Conservation (phyloP, 2,888 invertebrate species). For the Sinohyriopsis cumingii region DNA sequence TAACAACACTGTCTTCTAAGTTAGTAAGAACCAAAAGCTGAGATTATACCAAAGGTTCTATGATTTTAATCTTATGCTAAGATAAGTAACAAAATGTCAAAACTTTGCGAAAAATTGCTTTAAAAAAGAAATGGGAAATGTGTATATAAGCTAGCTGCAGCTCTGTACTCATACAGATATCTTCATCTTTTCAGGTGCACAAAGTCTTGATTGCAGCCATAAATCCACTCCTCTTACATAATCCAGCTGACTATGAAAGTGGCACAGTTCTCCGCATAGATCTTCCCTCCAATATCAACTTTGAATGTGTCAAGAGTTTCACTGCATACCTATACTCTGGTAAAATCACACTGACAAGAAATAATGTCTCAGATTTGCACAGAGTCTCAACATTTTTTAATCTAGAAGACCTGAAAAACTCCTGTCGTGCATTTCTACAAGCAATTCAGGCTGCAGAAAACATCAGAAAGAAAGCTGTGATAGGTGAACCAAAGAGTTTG, state of each 20-base stretch:
- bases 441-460: slow-evolving; percentile 2
- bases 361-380: slow-evolving; percentile 47
- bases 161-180: neutral
- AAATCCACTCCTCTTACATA: slow-evolving; percentile 27
- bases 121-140: too few species aligned
- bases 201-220: slow-evolving; percentile 44
- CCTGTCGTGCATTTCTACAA: slow-evolving; percentile 23
- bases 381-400: slow-evolving; percentile 34
- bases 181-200: slow-evolving; percentile 40
- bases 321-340: slow-evolving; percentile 48
- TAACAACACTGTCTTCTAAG: too few species aligned
- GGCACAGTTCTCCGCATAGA: slow-evolving; percentile 23
- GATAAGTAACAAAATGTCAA: too few species aligned
- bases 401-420: slow-evolving; percentile 23
- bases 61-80: too few species aligned
- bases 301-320: slow-evolving; percentile 37
- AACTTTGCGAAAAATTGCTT: too few species aligned
- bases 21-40: too few species aligned
- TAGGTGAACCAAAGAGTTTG: too few species aligned
- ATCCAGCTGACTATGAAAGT: slow-evolving; percentile 16
- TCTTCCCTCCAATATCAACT: slow-evolving; percentile 36
- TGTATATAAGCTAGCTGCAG: too few species aligned
- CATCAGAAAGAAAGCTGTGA: neutral
- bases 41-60: too few species aligned
- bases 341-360: slow-evolving; percentile 32